Evolutionary conservation across 2,113 vertebrate species (phyloP).

Genomic region (Anthoscopus minutus): DNA sequence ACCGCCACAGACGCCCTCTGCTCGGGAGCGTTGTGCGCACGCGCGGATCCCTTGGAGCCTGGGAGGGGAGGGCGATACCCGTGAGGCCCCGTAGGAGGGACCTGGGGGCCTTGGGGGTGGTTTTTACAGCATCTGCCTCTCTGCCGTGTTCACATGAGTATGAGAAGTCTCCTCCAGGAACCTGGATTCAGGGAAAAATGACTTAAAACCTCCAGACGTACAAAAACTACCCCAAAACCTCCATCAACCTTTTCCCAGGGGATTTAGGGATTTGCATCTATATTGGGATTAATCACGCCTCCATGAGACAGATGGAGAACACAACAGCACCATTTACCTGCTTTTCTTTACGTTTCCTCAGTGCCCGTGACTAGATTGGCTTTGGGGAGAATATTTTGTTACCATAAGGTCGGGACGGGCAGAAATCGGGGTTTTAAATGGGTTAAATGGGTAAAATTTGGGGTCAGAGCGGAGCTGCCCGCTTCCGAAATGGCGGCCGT

Average conservation of each 20-base stretch:
- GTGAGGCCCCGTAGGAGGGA: background rate
- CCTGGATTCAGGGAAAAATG: background rate
- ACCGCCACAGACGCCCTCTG: background rate
- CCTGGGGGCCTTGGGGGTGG: background rate
- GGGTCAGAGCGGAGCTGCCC: background rate
- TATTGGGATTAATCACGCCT: background rate
- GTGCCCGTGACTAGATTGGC: background rate
- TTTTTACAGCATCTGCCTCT: background rate
- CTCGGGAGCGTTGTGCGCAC: background rate
- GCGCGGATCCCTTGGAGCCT: too few relatives aligned
- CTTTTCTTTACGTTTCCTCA: background rate
- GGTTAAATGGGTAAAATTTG: background rate
- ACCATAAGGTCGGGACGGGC: too few relatives aligned
- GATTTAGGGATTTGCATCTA: background rate
- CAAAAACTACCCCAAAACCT: background rate
- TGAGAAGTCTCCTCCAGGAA: rapidly evolving
- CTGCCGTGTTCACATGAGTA: rapidly evolving
- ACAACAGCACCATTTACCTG: rapidly evolving
- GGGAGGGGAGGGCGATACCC: too few relatives aligned
- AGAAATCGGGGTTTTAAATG: background rate
- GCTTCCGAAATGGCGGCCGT: background rate
- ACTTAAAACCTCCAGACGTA: background rate
- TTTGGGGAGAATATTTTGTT: too few relatives aligned
- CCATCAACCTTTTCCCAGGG: background rate
- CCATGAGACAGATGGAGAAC: too few relatives aligned